A percentile compares a stretch with the other conserved stretches of the same genome.
Conservation (phyloP, 1,140 invertebrate genomes). For the Araneus ventricosus region DNA sequence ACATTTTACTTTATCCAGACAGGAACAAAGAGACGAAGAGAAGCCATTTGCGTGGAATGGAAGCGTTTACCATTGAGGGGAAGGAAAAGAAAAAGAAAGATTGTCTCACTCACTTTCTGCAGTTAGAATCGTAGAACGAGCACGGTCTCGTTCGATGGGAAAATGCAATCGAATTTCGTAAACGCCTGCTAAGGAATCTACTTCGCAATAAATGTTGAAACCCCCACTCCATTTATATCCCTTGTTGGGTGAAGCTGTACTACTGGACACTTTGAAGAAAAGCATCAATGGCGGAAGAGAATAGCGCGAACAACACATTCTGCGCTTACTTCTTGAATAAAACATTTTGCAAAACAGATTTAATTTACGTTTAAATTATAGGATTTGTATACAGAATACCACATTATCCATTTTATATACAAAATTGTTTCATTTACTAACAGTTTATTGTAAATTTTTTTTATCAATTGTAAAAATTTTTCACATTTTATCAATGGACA, state of each 20-base stretch:
- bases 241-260: background rate
- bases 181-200: constrained; percentile 12
- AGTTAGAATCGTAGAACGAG: background rate
- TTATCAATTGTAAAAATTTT: no score
- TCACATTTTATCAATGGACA: no score
- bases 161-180: constrained; percentile 3
- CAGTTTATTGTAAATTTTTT: no score
- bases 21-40: background rate
- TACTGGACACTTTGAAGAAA: background rate
- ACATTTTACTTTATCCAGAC: constrained; percentile 8
- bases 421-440: no score
- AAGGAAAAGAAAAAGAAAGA: background rate
- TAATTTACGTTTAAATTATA: no score
- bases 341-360: no score
- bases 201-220: constrained; percentile 19
- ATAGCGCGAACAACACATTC: no score
- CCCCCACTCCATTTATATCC: constrained; percentile 7
- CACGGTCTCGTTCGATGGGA: background rate
- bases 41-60: constrained; percentile 31
- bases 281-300: background rate
- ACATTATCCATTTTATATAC: no score
- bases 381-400: no score
- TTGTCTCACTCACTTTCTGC: constrained; percentile 29
- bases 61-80: constrained; percentile 8
- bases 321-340: no score